Evolutionary conservation across 1,140 invertebrate genomes (phyloP).

Genomic region (Gonioctena quinquepunctata): DNA sequence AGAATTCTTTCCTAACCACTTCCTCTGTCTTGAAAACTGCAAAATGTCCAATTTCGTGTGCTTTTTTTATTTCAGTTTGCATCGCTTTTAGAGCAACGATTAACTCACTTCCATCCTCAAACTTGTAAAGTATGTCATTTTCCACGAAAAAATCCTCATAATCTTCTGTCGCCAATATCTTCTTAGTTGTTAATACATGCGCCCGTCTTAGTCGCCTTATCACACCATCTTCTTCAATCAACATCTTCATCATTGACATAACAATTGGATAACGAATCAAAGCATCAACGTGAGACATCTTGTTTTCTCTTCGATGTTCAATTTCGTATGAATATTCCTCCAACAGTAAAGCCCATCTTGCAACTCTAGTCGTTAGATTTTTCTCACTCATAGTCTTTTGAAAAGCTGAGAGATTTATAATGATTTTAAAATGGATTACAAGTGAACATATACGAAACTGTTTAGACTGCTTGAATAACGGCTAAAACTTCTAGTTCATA

Average conservation of each 20-base stretch:
- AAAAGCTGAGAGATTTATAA: conserved; percentile 54
- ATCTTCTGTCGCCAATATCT: conserved; percentile 27
- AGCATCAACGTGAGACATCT: conserved; percentile 56
- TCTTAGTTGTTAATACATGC: conserved; percentile 25
- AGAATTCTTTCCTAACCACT: conserved; percentile 51
- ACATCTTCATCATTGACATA: conserved; percentile 22
- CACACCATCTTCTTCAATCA: conserved; percentile 13
- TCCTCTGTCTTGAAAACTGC: conserved; percentile 49
- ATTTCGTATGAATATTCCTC: conserved; percentile 50
- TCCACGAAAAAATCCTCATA: conserved; percentile 38
- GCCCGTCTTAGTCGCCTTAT: conserved; percentile 21
- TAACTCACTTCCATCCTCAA: neutral
- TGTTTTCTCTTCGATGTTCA: conserved; percentile 45
- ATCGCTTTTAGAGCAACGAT: neutral
- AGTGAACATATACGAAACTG: conserved; percentile 60
- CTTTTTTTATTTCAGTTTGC: conserved; percentile 24
- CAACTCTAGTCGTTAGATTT: conserved; percentile 43
- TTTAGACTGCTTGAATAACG: conserved; percentile 57
- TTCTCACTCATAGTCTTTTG: conserved; percentile 41
- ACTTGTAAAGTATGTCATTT: conserved; percentile 34
- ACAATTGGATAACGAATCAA: conserved; percentile 51
- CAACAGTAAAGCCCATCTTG: conserved; percentile 49
- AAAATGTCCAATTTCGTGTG: conserved; percentile 37
- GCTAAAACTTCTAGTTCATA: conserved; percentile 59
- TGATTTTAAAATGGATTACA: conserved; percentile 56